A percentile compares a stretch with the other conserved stretches of the same genome.
These are phyloP conservation scores for Amphipyra berbera DNA, from an alignment of 2,888 invertebrate species.

Conservation along the genomic window DNA sequence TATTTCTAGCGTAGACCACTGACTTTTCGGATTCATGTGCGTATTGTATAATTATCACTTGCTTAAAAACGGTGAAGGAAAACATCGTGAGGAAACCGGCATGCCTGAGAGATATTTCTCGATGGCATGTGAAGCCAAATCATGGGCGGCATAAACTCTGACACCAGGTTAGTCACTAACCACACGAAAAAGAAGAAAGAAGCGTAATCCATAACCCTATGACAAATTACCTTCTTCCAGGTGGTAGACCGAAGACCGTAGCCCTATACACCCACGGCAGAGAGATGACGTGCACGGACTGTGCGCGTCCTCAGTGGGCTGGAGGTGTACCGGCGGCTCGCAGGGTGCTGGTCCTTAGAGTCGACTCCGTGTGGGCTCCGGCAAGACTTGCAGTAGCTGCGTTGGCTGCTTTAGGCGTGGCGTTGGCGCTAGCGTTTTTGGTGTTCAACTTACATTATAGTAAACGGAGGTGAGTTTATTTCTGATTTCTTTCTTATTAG, in stretches of 20 bases:
- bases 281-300: conserved; percentile 91
- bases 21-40: too few species aligned
- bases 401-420: conserved; percentile 93
- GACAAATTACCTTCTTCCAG: conserved; percentile 85
- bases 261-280: conserved; percentile 92
- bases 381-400: conserved; percentile 93
- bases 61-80: too few species aligned
- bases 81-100: too few species aligned
- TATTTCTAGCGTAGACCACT: too few species aligned
- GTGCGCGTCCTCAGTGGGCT: conserved; percentile 92
- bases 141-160: too few species aligned
- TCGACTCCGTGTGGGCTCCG: conserved; percentile 94
- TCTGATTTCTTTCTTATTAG: not conserved
- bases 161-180: too few species aligned
- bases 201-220: too few species aligned
- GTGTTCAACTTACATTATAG: conserved; percentile 96
- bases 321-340: conserved; percentile 95
- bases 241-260: conserved; percentile 92
- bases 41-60: too few species aligned
- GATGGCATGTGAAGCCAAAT: too few species aligned
- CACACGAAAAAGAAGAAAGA: too few species aligned
- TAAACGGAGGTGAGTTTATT: conserved; percentile 91
- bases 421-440: conserved; percentile 93
- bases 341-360: conserved; percentile 92
- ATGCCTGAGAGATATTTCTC: too few species aligned